Conservation (phyloP, 2,113 vertebrate genomes). For the Myodes glareolus region DNA sequence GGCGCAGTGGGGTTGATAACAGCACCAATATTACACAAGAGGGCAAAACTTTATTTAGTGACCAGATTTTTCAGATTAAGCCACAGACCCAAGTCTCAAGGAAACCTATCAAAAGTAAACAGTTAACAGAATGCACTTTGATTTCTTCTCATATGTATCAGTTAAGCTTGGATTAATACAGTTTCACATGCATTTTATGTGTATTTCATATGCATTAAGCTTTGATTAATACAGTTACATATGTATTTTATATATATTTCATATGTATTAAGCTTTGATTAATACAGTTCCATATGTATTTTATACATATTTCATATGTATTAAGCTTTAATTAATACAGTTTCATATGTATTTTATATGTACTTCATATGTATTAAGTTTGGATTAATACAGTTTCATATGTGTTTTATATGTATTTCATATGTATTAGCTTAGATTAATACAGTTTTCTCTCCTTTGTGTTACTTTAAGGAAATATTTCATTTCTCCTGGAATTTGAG, state of each 20-base stretch:
- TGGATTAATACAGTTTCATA: too few species aligned
- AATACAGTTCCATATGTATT: background rate
- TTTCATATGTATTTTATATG: background rate
- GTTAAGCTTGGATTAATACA: slow-evolving; percentile 20
- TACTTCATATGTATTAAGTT: background rate
- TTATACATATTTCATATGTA: background rate
- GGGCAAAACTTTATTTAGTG: background rate
- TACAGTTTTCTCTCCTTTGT: background rate
- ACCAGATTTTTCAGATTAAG: slow-evolving; percentile 24
- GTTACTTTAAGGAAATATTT: slow-evolving; percentile 10
- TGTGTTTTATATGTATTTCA: background rate
- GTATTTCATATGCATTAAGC: too few species aligned
- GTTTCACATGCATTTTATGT: background rate
- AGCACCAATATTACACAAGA: background rate
- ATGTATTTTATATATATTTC: too few species aligned
- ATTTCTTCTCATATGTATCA: background rate
- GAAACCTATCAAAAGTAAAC: slow-evolving; percentile 10
- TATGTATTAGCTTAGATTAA: background rate
- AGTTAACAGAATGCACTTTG: background rate
- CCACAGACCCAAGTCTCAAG: background rate
- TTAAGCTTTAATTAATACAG: background rate
- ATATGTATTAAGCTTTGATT: background rate
- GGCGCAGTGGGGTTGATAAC: accelerated
- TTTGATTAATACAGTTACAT: too few species aligned
- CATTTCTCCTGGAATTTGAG: slow-evolving; percentile 4